phyloP scores from a whole-genome alignment of 2,888 invertebrate species.

The Drosophila falleni region DNA sequence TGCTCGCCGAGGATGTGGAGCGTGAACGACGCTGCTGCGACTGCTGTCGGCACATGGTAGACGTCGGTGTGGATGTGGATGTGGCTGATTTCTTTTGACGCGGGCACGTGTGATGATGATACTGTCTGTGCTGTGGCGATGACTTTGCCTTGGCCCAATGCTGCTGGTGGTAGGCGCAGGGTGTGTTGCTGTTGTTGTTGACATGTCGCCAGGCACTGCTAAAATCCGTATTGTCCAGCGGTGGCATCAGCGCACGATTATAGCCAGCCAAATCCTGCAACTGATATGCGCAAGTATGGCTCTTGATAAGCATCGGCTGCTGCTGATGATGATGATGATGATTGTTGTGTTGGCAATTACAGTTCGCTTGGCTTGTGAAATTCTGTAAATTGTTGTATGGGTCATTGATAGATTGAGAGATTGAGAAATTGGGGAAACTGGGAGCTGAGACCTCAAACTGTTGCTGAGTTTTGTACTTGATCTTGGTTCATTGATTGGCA shows the following conservation, averaged over 20 bases:
- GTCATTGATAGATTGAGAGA: conserved; percentile 6
- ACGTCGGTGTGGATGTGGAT: conserved; percentile 27
- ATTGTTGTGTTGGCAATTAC: conserved; percentile 66
- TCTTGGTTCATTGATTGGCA: conserved; percentile 69
- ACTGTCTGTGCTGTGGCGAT: conserved; percentile 45
- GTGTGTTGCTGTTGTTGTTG: conserved; percentile 64
- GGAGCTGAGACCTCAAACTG: conserved; percentile 7
- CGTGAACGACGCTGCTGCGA: conserved; percentile 64
- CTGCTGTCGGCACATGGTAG: conserved; percentile 41
- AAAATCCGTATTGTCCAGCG: conserved; percentile 81
- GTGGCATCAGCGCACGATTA: conserved; percentile 83
- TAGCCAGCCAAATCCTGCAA: conserved; percentile 80
- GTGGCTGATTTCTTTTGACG: conserved; percentile 55
- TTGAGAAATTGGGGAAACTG: not conserved
- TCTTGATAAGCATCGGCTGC: conserved; percentile 68
- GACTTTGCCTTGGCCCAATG: conserved; percentile 48
- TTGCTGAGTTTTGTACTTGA: conserved; percentile 65
- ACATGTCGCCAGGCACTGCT: conserved; percentile 67
- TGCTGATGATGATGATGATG: conserved; percentile 30
- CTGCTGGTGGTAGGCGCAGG: conserved; percentile 64
- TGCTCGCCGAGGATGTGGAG: conserved; percentile 65
- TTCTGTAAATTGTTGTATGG: conserved; percentile 62
- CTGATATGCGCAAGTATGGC: conserved; percentile 82
- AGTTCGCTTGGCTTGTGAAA: conserved; percentile 77
- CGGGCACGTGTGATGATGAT: conserved; percentile 75